phyloP scores from a whole-genome alignment of 92 coral and sea anemone genomes.

The Zoanthus sociatus region DNA sequence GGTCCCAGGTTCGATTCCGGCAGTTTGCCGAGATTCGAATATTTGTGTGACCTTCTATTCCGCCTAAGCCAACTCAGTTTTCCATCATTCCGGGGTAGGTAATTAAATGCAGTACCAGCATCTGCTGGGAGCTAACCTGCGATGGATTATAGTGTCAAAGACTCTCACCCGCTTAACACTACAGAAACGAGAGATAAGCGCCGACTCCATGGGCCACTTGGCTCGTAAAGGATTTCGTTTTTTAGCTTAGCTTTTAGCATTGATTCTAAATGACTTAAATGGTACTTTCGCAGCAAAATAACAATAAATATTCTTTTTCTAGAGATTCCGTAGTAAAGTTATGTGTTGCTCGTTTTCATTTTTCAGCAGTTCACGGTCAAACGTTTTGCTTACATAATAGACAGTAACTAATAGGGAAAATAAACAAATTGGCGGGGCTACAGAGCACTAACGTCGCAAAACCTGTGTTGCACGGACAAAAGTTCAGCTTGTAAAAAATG shows the following conservation, averaged over 20 bases:
- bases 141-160: too few relatives aligned
- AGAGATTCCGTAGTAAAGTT: conserved; percentile 21
- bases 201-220: too few relatives aligned
- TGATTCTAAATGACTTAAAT: conserved; percentile 36
- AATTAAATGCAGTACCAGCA: too few relatives aligned
- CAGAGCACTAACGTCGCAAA: neutral
- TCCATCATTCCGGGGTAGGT: too few relatives aligned
- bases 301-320: conserved; percentile 34
- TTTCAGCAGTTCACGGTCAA: conserved; percentile 33
- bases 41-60: too few relatives aligned
- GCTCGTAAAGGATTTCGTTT: too few relatives aligned
- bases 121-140: too few relatives aligned
- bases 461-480: neutral
- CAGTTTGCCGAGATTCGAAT: too few relatives aligned
- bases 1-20: too few relatives aligned
- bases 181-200: too few relatives aligned
- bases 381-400: neutral
- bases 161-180: too few relatives aligned
- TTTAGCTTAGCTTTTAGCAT: conserved; percentile 16
- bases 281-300: conserved; percentile 36
- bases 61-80: too few relatives aligned
- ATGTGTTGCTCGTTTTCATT: conserved; percentile 16
- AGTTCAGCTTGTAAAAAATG: neutral
- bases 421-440: neutral
- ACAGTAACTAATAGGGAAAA: neutral